Evolutionary conservation across 2,888 invertebrate genomes (phyloP), one percentile per base, ranked within the genome.

Genomic region (Synergus umbraculus): DNA sequence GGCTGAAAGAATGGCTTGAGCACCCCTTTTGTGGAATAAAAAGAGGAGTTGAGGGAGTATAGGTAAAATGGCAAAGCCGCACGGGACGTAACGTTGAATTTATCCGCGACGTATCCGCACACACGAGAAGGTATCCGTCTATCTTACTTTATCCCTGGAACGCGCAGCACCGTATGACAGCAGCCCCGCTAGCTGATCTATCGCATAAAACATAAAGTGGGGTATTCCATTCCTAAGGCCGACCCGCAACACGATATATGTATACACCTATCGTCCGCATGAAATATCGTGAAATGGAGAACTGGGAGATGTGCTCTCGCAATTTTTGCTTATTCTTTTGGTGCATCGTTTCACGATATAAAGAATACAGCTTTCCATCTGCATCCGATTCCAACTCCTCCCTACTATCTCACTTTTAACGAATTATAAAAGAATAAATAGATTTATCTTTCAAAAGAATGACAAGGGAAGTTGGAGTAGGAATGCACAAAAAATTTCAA

Each of bases 121-220:
- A 87, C 86, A 87, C 86, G 82, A 67, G 85, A 88, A 87, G 88
- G 86, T 89, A 91, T 91, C 89, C 91, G 91, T 92, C 91, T 90
- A 90, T 92, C 91, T 91, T 91, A 90, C 91, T 91, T 91, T 90
- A 92, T 91, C 89, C 91, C 88, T 86, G 88, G 88, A 86, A 90
- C 87, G 90, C 89, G 87, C 87, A 85, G 86, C 87, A 85, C 86
- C 88, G 89, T 91, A 91, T 90, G 91, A 91, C 91, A 91, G 89
- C 83, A 79, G 83, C 89, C 86, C 85, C 86, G 87, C 90, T 88
- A 88, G 91, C 91, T 91, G 91, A 92, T 92, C 92, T 91, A 92
- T 92, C 91, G 90, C 90, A 91, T 91, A 91, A 92, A 92, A 91
- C 91, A 91, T 91, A 91, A 91, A 91, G 91, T 90, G 89, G 90